Base-by-base conservation (phyloP, 2,888 invertebrate genomes). In the Lithosia quadra region DNA sequence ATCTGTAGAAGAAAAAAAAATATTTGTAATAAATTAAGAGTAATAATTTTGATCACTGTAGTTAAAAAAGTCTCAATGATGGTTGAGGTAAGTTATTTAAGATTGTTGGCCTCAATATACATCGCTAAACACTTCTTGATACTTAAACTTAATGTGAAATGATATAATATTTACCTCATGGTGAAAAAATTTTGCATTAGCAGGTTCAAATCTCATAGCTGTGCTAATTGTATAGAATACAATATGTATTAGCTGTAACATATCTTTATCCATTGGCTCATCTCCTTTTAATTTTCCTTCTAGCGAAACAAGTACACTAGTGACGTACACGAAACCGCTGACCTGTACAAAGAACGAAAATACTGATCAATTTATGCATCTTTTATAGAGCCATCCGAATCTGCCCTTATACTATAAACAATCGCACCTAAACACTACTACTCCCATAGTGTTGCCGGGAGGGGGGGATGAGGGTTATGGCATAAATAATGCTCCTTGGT, bases 151-250 rank as follows among this genome's bases (percentile, higher is more conserved):
- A 43, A 43, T 43, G 18, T 39, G 5, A 39, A 39, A 39, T 22
- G 11, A 24, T 58, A 55, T 33, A 21, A 60, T 61, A 65, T 71
- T 77, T 66, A 97, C 98, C 96, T 99, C 99, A 77, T 98, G 97
- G 87, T 99, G 97, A 95, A 99, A 99, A 95, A 99, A 99, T 90
- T 99, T 99, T 0, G 99, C 99, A 91, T 99, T 99, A 0, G 99
- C 99, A 1, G 99, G 99, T 91, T 99, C 99, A 89, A 99, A 99
- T 80, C 99, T 96, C 99, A 99, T 99, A 2, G 99, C 99, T 0
- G 99, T 98, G 72, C 98, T 98, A 78, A 99, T 96, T 0, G 99
- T 99, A 87, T 98, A 98, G 92, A 99, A 99, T 13, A 99, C 98
- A 68, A 98, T 97, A 86, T 98, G 97, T 69, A 99, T 94, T 68